These are phyloP conservation scores for Noctua pronuba DNA, from an alignment of 2,888 invertebrate genomes.

Conservation along the genomic window DNA sequence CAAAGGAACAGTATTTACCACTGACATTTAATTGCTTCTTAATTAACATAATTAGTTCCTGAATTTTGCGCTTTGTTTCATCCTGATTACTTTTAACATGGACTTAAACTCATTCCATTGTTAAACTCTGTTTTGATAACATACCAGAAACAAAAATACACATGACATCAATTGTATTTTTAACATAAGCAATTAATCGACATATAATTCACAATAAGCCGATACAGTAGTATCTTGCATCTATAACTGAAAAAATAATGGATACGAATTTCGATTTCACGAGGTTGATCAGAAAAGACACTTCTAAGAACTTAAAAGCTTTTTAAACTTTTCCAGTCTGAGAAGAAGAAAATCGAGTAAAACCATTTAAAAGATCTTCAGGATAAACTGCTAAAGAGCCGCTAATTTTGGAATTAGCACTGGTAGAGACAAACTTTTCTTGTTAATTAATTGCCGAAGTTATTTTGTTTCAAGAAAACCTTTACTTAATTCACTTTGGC, in stretches of 20 bases:
- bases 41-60: too few species aligned
- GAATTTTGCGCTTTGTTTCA: too few species aligned
- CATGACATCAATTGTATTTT: too few species aligned
- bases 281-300: too few species aligned
- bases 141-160: too few species aligned
- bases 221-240: too few species aligned
- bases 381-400: not conserved
- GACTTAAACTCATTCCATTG: too few species aligned
- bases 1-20: constrained; percentile 18
- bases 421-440: not conserved
- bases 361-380: not conserved
- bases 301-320: not conserved
- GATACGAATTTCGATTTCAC: not conserved
- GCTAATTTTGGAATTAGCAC: constrained; percentile 2
- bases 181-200: too few species aligned
- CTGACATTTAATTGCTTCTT: constrained; percentile 10
- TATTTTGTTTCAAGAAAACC: not conserved
- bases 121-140: too few species aligned
- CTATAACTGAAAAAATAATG: not conserved
- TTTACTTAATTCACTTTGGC: not conserved
- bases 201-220: not conserved
- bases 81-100: too few species aligned
- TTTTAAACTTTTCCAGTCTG: not conserved
- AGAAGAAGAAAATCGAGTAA: not conserved
- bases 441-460: not conserved